A percentile compares a stretch with the other conserved stretches of the same genome.
These are phyloP conservation scores for Lepidothrix coronata DNA, from an alignment of 2,113 vertebrate species.

Conservation along the genomic window DNA sequence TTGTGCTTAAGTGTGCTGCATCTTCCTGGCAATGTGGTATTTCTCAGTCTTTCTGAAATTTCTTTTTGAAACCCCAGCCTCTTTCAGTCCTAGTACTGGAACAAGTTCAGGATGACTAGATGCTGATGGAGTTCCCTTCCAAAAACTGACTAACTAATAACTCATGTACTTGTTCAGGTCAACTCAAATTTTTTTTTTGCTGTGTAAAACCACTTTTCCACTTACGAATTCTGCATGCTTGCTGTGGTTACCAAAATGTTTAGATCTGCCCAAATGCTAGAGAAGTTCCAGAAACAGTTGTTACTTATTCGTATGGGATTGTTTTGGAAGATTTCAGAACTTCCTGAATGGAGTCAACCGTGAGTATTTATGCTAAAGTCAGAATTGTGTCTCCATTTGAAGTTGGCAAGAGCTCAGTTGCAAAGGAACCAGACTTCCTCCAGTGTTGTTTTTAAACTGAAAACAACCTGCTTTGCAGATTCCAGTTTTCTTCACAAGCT, in stretches of 20 bases:
- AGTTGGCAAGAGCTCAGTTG: background rate
- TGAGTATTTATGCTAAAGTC: background rate
- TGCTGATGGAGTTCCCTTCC: background rate
- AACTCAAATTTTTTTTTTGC: background rate
- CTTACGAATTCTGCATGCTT: background rate
- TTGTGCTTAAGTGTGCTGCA: background rate
- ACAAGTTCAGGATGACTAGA: background rate
- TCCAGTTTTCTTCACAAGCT: background rate
- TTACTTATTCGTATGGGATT: background rate
- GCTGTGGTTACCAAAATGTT: background rate
- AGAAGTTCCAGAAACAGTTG: background rate
- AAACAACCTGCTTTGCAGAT: background rate
- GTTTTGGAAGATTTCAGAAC: background rate
- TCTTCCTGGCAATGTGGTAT: background rate
- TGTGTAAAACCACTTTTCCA: background rate
- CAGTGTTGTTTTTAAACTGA: background rate
- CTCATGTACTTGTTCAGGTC: background rate
- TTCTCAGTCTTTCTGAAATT: background rate
- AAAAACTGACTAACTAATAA: background rate
- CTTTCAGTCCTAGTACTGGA: background rate
- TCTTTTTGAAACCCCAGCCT: background rate
- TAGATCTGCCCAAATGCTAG: background rate
- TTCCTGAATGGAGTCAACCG: background rate
- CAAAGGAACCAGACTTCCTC: conserved; percentile 15
- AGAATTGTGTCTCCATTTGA: background rate